Base-by-base conservation (phyloP, 2,888 invertebrate species). In the Suillia variegata region DNA sequence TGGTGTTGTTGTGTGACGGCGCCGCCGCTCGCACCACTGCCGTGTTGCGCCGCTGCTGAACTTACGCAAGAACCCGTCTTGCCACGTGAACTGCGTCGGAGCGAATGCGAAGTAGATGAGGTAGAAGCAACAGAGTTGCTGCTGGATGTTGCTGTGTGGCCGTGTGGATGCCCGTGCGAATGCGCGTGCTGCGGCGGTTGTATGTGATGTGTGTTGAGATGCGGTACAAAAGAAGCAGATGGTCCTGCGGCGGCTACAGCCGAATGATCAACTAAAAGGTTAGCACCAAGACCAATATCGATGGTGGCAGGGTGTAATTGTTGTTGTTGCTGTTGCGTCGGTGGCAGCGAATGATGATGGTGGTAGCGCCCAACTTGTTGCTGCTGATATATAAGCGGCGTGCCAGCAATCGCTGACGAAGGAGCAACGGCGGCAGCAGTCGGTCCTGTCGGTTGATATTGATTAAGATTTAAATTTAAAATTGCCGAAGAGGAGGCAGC, bases 401-500 rank as follows among this genome's bases (percentile, higher is more conserved):
- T 60, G 75, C 70, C 42, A 62, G 63, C 13, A 49, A 59, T 18
- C 59, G 66, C 4, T 58, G 62, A 21, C 56, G 55, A 13, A 56
- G 67, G 34, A 18, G 56, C 33, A 59, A n/a, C n/a, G n/a, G n/a
- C n/a, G n/a, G n/a, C n/a, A n/a, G n/a, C n/a, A n/a, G n/a, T n/a
- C n/a, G 66, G 22, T 57, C 70, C 75, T 70, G 75, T 67, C 66
- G 78, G 68, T 69, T 72, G 75, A 72, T 76, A 76, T 53, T 83
- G 85, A 33, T 84, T 85, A 5, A 84, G 88, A 45, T 87, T 90
- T 4, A 86, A 89, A 69, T 86, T 89, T 74, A 75, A 70, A 61
- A 68, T 65, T 15, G 69, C 75, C 26, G 68, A 58, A n/a, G 66
- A 64, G n/a, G 76, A 75, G 22, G 67, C 74, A 26, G 73, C 67